phyloP scores from a whole-genome alignment of 23 tunicate genomes.

The Styela plicata region DNA sequence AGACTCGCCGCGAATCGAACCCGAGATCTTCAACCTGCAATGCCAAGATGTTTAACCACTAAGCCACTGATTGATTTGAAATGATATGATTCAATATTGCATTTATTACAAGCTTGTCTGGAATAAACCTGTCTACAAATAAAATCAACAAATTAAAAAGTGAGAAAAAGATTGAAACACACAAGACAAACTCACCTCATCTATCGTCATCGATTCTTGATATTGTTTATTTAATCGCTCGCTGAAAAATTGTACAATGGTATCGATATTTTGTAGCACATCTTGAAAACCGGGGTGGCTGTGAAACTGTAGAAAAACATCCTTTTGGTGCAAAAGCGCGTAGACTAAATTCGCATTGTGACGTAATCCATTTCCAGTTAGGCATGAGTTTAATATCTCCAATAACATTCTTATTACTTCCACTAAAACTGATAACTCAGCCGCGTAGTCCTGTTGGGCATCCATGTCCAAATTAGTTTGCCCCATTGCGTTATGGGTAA shows the following conservation, averaged over 20 bases:
- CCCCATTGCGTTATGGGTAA: not conserved
- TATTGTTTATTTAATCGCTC: conserved; percentile 40
- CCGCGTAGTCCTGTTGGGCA: conserved; percentile 31
- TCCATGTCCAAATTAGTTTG: conserved; percentile 40
- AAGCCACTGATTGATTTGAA: too few species aligned
- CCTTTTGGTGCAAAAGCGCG: conserved; percentile 68
- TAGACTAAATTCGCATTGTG: conserved; percentile 80
- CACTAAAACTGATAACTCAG: conserved; percentile 45
- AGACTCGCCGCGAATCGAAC: too few species aligned
- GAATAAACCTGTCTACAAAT: too few species aligned
- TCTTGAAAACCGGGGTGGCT: conserved; percentile 57
- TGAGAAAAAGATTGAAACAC: too few species aligned
- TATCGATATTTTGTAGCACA: conserved; percentile 85
- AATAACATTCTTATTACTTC: conserved; percentile 81
- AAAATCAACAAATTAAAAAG: too few species aligned
- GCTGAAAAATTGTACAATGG: conserved; percentile 59
- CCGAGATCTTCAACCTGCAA: too few species aligned
- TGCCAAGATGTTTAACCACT: too few species aligned
- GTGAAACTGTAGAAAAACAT: conserved; percentile 47
- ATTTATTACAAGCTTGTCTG: too few species aligned
- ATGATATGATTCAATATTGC: too few species aligned
- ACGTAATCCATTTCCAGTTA: conserved; percentile 51
- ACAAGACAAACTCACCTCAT: too few species aligned
- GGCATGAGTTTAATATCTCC: conserved; percentile 88
- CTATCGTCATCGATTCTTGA: conserved; percentile 45